Conservation (phyloP, 2,888 invertebrate genomes). For the Drosophila mayaguana region DNA sequence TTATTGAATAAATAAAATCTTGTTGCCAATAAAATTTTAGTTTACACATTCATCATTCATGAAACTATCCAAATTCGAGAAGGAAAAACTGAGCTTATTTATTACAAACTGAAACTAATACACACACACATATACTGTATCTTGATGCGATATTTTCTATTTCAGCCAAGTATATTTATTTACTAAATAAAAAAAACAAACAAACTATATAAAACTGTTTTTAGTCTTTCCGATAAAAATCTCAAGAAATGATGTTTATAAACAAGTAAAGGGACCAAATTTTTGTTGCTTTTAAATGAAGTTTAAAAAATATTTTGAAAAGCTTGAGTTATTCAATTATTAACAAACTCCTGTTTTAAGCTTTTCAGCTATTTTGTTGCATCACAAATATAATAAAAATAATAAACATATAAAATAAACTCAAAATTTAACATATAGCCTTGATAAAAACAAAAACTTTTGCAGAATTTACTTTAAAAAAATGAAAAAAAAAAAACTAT, state of each 20-base stretch:
- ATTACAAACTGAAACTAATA: slow-evolving; percentile 15
- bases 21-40: not conserved
- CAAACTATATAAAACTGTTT: not conserved
- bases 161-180: not conserved
- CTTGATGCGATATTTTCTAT: slow-evolving; percentile 4
- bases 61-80: slow-evolving; percentile 7
- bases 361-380: slow-evolving; percentile 14
- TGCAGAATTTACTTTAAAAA: slow-evolving; percentile 54
- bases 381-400: slow-evolving; percentile 10
- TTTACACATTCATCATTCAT: slow-evolving; percentile 13
- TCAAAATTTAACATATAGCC: slow-evolving; percentile 70
- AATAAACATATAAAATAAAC: slow-evolving; percentile 9
- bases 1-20: not conserved
- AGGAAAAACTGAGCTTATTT: slow-evolving; percentile 56
- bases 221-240: not conserved
- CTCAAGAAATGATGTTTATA: slow-evolving; percentile 15
- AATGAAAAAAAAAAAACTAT: not conserved
- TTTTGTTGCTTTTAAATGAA: slow-evolving; percentile 53
- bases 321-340: not conserved
- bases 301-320: not conserved
- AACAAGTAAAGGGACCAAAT: slow-evolving; percentile 68
- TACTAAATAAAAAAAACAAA: not conserved
- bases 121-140: slow-evolving; percentile 1
- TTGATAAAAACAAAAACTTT: slow-evolving; percentile 46
- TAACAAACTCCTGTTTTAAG: slow-evolving; percentile 5